Evolutionary conservation across 2,888 invertebrate genomes (phyloP).

Genomic region (Netelia melanura): DNA sequence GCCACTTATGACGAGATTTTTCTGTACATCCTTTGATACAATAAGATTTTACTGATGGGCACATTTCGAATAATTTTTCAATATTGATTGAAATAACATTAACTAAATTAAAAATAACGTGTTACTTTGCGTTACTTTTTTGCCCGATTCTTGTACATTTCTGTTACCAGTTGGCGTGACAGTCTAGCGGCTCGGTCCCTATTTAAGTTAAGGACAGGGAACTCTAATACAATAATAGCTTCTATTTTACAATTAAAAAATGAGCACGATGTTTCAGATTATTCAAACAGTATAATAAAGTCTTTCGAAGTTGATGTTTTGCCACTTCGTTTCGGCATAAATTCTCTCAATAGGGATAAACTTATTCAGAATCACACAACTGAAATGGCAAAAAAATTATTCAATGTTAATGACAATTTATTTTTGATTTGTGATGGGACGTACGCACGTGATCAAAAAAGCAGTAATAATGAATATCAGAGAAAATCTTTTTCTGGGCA

Average conservation of each 20-base stretch:
- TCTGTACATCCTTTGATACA: too few relatives aligned
- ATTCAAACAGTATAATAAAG: conserved; percentile 63
- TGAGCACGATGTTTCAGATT: conserved; percentile 63
- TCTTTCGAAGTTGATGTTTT: conserved; percentile 72
- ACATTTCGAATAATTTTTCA: too few relatives aligned
- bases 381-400: conserved; percentile 54
- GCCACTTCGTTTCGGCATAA: conserved; percentile 64
- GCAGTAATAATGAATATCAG: conserved; percentile 67
- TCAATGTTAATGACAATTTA: conserved; percentile 59
- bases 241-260: conserved; percentile 13
- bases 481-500: conserved; percentile 71
- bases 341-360: conserved; percentile 58
- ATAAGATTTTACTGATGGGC: too few relatives aligned
- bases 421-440: conserved; percentile 68
- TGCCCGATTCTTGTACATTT: too few relatives aligned
- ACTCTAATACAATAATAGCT: conserved; percentile 46
- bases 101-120: too few relatives aligned
- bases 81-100: too few relatives aligned
- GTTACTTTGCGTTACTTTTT: too few relatives aligned
- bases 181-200: too few relatives aligned
- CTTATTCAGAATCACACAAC: conserved; percentile 67
- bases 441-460: conserved; percentile 70
- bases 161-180: too few relatives aligned
- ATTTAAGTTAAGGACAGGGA: conserved; percentile 51
- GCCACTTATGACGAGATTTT: too few relatives aligned